Evolutionary conservation across 2,888 invertebrate species (phyloP).

Genomic region (Drosophila emarginata): DNA sequence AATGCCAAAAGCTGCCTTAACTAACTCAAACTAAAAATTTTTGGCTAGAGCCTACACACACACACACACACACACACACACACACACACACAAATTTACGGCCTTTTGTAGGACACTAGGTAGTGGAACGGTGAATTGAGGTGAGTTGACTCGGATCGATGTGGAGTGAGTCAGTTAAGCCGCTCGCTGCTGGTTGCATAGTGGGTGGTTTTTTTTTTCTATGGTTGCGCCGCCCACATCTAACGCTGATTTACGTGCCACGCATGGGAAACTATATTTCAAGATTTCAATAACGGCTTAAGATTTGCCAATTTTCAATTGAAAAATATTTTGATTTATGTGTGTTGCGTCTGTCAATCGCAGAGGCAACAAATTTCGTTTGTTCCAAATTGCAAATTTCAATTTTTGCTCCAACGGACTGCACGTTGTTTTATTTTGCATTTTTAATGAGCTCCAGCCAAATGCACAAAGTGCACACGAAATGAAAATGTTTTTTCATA

Average conservation of each 20-base stretch:
- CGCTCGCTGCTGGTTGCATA: not conserved
- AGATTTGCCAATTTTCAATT: slow-evolving; percentile 42
- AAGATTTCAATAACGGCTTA: slow-evolving; percentile 28
- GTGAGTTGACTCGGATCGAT: not conserved
- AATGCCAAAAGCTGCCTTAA: slow-evolving; percentile 2
- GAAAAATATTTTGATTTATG: slow-evolving; percentile 66
- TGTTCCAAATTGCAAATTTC: slow-evolving; percentile 62
- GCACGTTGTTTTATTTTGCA: slow-evolving; percentile 33
- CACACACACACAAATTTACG: not conserved
- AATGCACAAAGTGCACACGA: slow-evolving; percentile 17
- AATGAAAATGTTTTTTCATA: slow-evolving; percentile 26
- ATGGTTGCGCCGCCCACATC: not conserved
- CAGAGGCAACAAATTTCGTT: slow-evolving; percentile 50
- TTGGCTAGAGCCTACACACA: not conserved
- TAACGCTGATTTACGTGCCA: not conserved
- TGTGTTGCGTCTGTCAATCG: slow-evolving; percentile 1
- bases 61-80: not conserved
- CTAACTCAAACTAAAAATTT: not conserved
- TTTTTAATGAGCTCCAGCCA: slow-evolving; percentile 21
- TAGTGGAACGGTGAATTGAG: no score
- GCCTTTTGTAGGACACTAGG: not conserved
- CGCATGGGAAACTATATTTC: slow-evolving; percentile 5
- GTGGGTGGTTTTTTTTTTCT: slow-evolving; percentile 4
- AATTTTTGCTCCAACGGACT: slow-evolving; percentile 34
- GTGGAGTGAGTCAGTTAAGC: not conserved